These are phyloP conservation scores for Beroe forskalii DNA, from an alignment of 37 sponge, comb jelly and placozoan species.

Conservation along the genomic window DNA sequence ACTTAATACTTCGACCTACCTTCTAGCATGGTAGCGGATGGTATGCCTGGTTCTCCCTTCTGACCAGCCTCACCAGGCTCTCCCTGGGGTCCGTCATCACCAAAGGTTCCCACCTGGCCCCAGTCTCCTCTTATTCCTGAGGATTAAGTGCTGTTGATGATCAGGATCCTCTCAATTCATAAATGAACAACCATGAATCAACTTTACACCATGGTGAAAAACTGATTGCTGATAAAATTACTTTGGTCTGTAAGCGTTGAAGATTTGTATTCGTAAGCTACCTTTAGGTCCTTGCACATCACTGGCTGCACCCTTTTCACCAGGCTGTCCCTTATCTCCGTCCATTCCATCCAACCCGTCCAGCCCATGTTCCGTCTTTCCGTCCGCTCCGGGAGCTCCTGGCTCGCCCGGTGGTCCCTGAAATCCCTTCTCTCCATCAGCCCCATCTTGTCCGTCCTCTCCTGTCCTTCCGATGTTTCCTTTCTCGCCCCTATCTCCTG, in stretches of 20 bases:
- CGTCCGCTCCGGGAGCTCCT: neutral
- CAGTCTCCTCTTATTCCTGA: neutral
- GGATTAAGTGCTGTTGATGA: no score
- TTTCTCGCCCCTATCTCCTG: neutral
- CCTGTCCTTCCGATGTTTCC: neutral
- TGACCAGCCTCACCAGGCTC: neutral
- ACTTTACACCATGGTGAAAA: no score
- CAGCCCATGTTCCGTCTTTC: neutral
- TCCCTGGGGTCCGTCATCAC: neutral
- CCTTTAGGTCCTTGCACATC: neutral
- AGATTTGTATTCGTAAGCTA: no score
- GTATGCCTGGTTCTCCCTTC: neutral
- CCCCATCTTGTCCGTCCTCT: neutral
- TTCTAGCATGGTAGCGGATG: neutral
- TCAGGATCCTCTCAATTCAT: no score
- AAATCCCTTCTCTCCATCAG: neutral
- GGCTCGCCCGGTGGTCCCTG: neutral
- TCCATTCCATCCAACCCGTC: neutral
- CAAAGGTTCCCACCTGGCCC: neutral
- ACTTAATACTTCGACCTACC: no score
- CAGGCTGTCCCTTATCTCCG: conserved; percentile 1
- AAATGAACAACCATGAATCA: no score
- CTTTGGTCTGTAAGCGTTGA: no score
- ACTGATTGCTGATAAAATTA: no score
- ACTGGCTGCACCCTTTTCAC: neutral